Base-by-base conservation (phyloP, 2,888 invertebrate species). In the Philereme transversata region DNA sequence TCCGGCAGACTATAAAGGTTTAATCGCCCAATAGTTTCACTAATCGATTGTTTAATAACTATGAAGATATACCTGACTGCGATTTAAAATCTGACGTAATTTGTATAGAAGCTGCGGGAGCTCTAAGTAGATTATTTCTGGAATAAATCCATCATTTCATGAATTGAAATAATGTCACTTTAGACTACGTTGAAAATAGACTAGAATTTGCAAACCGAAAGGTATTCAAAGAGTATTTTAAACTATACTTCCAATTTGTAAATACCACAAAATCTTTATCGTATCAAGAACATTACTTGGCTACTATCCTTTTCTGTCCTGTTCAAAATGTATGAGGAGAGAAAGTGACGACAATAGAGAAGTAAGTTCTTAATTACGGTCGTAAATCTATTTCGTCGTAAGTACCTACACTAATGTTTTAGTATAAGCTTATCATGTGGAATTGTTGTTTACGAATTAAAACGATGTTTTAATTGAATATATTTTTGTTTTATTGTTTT, bases 221-320 rank as follows among this genome's bases (percentile, higher is more conserved):
- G 74, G 88, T 87, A 88, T 90, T 87, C 88, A 83, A 89, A 90
- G 85, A 90, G 88, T 90, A 90, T 90, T 78, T 72, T 11, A 57
- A 65, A 71, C 46, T 70, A 90, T 90, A 90, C 86, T 90, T 75
- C 88, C 41, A 87, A 78, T 88, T 89, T 88, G 85, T 71, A 68
- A 84, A 86, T 88, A 87, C 84, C 76, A 64, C 58, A 54, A 64
- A 58, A 52, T 52, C 9, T 56, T 34, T 8, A 40, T 8, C 40
- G 40, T 40, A 46, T 51, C 55, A 52, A 55, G 22, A 55, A 58
- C 33, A 7, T 55, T 35, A 45, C 36, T 45, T 45, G 10, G 5
- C n/a, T 41, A 9, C 3, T 41, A n/a, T 41, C 36, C 36, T 7
- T 41, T 41, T 10, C 43, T 43, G 1, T 10, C 5, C 4, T 10